Evolutionary conservation across 2,888 invertebrate genomes (phyloP), one percentile per base, ranked within the genome.

Genomic region (Teinopalpus imperialis): DNA sequence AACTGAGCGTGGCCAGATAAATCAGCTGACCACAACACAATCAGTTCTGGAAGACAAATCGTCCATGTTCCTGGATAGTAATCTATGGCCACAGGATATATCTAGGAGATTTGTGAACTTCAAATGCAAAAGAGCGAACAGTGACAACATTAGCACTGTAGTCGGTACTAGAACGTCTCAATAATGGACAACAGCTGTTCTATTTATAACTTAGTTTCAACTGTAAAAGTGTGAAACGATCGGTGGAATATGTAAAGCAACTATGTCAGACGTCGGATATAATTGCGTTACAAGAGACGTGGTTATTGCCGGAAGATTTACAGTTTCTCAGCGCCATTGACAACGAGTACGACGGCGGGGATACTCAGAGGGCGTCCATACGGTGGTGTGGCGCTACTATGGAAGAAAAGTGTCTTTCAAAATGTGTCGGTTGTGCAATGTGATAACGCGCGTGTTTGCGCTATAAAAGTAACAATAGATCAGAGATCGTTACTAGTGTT

Each of bases 351-450:
- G 24, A 0, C 55, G 1, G 24, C 43, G 2, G 59, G 54, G 0
- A 8, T 59, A 0, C 42, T 63, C 0, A 35, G 51, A 1, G 61
- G 58, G 0, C 42, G 61, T 7, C 57, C 57, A 1, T 48, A 50
- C 27, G 59, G 58, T 3, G 58, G 58, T 2, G 54, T 55, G 1
- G 61, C 59, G 0, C 2, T 63, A 0, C 16, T 65, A 2, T 61
- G 61, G 62, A 37, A 56, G 3, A 59, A 53, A 26, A 8, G 13
- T 13, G 8, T 44, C 2, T 62, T 62, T 23, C 6, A 23, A 2
- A 23, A 7, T 2, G 23, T 23, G 2, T 2, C 4, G 2, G 23
- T 23, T 2, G 7, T 23, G 6, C 4, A 23, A 6, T 23, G 23
- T 23, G 1, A 6, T 7, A 23, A 7, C 7, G n/a, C 23, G 6